Conservation (phyloP, 2,113 vertebrate genomes). For the Zootoca vivipara region DNA sequence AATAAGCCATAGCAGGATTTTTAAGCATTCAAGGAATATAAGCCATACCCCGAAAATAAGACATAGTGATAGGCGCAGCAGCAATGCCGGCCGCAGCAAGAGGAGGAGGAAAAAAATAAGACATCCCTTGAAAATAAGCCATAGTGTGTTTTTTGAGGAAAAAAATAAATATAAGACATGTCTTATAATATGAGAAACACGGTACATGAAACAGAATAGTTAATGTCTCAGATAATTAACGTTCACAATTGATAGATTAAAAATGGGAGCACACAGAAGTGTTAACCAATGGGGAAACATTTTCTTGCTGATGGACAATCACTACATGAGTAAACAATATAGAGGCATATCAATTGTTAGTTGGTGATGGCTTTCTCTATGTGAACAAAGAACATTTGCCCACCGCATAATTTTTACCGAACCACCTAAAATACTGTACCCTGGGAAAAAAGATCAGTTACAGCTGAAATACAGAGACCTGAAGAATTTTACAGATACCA, state of each 20-base stretch:
- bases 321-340: not conserved
- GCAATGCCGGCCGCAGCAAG: too few relatives aligned
- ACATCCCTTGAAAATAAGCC: too few relatives aligned
- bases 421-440: not conserved
- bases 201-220: not conserved
- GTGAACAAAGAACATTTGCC: not conserved
- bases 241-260: not conserved
- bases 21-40: too few relatives aligned
- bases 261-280: not conserved
- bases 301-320: not conserved
- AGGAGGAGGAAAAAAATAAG: too few relatives aligned
- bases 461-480: not conserved
- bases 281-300: not conserved
- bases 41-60: too few relatives aligned
- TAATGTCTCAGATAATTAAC: not conserved
- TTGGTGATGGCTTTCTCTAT: not conserved
- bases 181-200: too few relatives aligned
- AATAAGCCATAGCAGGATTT: too few relatives aligned
- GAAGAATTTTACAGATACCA: not conserved
- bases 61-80: too few relatives aligned
- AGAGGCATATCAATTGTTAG: not conserved
- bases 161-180: too few relatives aligned
- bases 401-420: not conserved
- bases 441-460: not conserved
- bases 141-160: too few relatives aligned